Evolutionary conservation across 2,113 vertebrate species (phyloP).

Genomic region (Macrotus californicus): DNA sequence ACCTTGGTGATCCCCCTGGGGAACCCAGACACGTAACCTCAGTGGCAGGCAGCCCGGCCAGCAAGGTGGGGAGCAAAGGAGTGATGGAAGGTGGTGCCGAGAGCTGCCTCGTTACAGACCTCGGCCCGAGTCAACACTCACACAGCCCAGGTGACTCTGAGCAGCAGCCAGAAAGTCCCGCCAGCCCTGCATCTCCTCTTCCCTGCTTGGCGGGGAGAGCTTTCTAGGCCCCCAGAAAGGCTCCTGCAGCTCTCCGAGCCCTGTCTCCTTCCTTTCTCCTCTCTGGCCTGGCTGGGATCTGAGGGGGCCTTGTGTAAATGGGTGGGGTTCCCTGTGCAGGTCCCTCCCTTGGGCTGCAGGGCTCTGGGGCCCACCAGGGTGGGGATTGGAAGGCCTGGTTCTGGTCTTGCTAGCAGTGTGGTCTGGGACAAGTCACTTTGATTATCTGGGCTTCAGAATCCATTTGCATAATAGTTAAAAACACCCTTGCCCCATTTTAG

Average conservation of each 20-base stretch:
- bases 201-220: not conserved
- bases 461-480: not conserved
- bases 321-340: not conserved
- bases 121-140: not conserved
- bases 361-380: not conserved
- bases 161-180: slow-evolving; percentile 40
- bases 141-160: slow-evolving; percentile 4
- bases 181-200: not conserved
- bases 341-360: no score
- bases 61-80: slow-evolving; percentile 23
- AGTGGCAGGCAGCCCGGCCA: slow-evolving; percentile 30
- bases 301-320: not conserved
- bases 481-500: not conserved
- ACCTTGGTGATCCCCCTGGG: slow-evolving; percentile 23
- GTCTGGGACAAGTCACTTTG: not conserved
- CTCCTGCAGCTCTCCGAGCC: not conserved
- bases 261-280: not conserved
- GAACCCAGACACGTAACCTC: not conserved
- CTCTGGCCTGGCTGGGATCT: not conserved
- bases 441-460: not conserved
- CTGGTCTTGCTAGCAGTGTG: not conserved
- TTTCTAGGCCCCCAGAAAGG: rapidly evolving
- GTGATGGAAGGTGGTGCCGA: slow-evolving; percentile 45
- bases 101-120: slow-evolving; percentile 68
- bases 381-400: not conserved